Percentiles rank a stretch among this genome's conserved stretches.
Evolutionary conservation across 1,140 invertebrate genomes (phyloP).

Genomic region (Drosophila obscura): DNA sequence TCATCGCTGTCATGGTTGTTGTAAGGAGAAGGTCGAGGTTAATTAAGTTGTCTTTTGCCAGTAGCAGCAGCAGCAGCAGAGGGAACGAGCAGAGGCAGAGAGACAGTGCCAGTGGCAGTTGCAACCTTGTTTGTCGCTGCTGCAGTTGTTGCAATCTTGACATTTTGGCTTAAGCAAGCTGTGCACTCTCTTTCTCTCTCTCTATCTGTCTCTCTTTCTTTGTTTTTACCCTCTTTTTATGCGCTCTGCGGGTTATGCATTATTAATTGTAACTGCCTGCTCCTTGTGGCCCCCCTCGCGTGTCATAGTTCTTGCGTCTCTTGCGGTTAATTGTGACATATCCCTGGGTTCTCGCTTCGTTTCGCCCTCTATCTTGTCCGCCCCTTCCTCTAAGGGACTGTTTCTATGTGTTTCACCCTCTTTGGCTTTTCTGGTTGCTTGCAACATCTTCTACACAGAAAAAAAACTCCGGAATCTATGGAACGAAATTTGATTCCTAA

Average conservation of each 20-base stretch:
- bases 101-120: too few species aligned
- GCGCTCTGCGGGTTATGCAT: conserved; percentile 49
- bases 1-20: conserved; percentile 28
- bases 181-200: not conserved
- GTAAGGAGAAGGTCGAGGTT: conserved; percentile 80
- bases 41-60: conserved; percentile 80
- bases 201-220: not conserved
- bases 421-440: too few species aligned
- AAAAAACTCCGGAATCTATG: too few species aligned
- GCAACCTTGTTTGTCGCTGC: conserved; percentile 66
- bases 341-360: too few species aligned
- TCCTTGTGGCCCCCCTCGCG: too few species aligned
- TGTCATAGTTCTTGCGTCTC: too few species aligned
- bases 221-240: not conserved
- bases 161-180: conserved; percentile 55
- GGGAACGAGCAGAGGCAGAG: conserved; percentile 9
- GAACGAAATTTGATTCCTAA: too few species aligned
- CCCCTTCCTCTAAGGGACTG: too few species aligned
- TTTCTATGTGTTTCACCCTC: too few species aligned
- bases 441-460: too few species aligned
- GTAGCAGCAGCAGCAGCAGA: conserved; percentile 3
- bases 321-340: too few species aligned
- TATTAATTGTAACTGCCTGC: conserved; percentile 60
- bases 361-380: too few species aligned
- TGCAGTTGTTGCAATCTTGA: conserved; percentile 67